Percentiles rank a stretch among this genome's conserved stretches.
Evolutionary conservation across 1,140 invertebrate species (phyloP).

Genomic region (Octopus sinensis): DNA sequence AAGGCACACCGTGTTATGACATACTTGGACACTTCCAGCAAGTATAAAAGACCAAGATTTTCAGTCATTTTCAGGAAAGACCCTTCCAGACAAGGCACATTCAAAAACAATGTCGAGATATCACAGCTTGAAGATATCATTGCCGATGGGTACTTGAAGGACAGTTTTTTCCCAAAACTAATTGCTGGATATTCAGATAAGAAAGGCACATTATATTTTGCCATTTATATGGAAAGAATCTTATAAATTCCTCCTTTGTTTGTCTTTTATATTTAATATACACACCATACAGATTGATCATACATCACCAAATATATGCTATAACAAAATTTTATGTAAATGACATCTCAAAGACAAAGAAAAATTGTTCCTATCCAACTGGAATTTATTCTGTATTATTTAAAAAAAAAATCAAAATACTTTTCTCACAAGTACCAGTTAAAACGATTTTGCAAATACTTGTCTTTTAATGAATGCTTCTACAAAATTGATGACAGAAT

Average conservation of each 20-base stretch:
- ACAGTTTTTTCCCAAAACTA: slow-evolving; percentile 34
- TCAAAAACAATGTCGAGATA: slow-evolving; percentile 28
- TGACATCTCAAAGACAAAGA: too few species aligned
- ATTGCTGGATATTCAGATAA: slow-evolving; percentile 34
- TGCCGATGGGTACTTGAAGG: slow-evolving; percentile 21
- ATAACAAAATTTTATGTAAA: too few species aligned
- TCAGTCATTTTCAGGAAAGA: slow-evolving; percentile 46
- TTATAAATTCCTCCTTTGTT: neutral
- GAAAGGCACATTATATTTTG: slow-evolving; percentile 27
- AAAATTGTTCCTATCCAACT: too few species aligned
- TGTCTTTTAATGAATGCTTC: too few species aligned
- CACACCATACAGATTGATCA: too few species aligned
- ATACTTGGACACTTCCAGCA: slow-evolving; percentile 43
- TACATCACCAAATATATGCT: too few species aligned
- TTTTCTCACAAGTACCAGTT: too few species aligned
- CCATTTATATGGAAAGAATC: slow-evolving; percentile 33
- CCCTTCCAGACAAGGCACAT: slow-evolving; percentile 31
- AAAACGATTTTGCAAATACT: too few species aligned
- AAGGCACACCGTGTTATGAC: slow-evolving; percentile 30
- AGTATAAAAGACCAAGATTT: slow-evolving; percentile 40
- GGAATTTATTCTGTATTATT: too few species aligned
- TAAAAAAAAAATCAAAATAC: too few species aligned
- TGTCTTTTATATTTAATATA: too few species aligned
- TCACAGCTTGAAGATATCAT: slow-evolving; percentile 28
- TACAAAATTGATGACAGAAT: too few species aligned